Conservation (phyloP, 2,113 vertebrate genomes). For the Gallinago paraguaiae region DNA sequence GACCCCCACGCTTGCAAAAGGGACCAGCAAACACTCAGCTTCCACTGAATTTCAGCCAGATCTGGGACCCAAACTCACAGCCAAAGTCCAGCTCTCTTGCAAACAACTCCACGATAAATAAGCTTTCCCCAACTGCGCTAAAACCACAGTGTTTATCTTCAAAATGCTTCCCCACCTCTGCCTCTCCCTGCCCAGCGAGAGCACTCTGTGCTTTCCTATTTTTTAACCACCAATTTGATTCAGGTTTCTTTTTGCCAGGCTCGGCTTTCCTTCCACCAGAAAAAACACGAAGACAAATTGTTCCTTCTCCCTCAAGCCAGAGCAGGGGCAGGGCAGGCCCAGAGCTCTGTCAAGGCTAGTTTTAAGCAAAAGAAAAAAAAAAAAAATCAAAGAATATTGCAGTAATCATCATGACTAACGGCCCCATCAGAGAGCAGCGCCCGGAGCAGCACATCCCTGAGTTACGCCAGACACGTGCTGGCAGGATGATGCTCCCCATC, state of each 20-base stretch:
- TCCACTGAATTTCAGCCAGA: background rate
- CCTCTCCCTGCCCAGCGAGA: background rate
- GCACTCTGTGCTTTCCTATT: background rate
- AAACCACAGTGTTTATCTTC: background rate
- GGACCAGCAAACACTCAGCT: background rate
- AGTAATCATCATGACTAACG: accelerated
- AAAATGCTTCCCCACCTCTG: slow-evolving; percentile 9
- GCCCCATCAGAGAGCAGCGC: background rate
- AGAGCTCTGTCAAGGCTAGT: background rate
- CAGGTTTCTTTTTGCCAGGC: slow-evolving; percentile 6
- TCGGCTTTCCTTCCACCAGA: background rate
- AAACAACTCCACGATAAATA: background rate
- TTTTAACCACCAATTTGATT: background rate
- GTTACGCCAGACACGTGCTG: accelerated
- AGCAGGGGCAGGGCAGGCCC: background rate
- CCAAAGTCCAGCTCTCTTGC: background rate
- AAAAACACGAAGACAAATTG: background rate
- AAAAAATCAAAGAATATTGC: background rate
- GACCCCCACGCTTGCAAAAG: background rate
- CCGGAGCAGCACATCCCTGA: background rate
- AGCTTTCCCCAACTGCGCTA: background rate
- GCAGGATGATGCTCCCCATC: background rate
- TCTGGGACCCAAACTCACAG: background rate
- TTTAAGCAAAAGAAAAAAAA: background rate
- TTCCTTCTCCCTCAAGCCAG: background rate